Conservation (phyloP, 2,888 invertebrate species). For the Holacanthella duospinosa region DNA sequence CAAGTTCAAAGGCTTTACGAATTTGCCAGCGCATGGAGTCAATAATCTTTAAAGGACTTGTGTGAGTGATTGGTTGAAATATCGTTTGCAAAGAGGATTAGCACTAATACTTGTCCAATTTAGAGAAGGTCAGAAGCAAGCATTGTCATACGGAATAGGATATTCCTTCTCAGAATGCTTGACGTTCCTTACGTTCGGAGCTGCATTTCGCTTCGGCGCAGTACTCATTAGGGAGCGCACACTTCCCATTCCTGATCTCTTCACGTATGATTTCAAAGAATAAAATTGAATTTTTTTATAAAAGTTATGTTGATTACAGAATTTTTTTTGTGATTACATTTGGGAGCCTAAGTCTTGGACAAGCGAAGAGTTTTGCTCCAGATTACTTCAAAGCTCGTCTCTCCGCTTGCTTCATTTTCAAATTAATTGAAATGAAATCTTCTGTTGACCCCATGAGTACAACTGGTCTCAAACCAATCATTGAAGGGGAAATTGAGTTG, state of each 20-base stretch:
- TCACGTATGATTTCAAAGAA: neutral
- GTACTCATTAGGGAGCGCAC: neutral
- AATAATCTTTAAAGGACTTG: neutral
- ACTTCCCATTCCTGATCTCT: neutral
- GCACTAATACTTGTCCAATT: too few relatives aligned
- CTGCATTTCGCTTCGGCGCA: neutral
- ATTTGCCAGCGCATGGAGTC: neutral
- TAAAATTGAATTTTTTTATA: too few relatives aligned
- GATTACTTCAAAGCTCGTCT: neutral
- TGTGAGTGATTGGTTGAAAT: neutral
- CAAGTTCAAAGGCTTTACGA: neutral
- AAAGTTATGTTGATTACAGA: neutral
- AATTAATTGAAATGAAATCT: neutral
- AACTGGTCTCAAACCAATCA: neutral
- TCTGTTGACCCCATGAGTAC: neutral
- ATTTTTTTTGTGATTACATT: neutral
- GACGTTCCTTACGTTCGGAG: neutral
- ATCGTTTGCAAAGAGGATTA: too few relatives aligned
- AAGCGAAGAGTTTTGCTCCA: neutral
- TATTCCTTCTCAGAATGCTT: neutral
- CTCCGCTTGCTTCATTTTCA: neutral
- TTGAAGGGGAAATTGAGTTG: conserved; percentile 59
- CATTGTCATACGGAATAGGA: neutral
- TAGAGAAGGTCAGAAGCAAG: neutral
- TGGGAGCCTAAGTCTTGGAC: neutral